These are phyloP conservation scores for Callopanchax toddi DNA, from an alignment of 2,113 vertebrate species.

Conservation along the genomic window DNA sequence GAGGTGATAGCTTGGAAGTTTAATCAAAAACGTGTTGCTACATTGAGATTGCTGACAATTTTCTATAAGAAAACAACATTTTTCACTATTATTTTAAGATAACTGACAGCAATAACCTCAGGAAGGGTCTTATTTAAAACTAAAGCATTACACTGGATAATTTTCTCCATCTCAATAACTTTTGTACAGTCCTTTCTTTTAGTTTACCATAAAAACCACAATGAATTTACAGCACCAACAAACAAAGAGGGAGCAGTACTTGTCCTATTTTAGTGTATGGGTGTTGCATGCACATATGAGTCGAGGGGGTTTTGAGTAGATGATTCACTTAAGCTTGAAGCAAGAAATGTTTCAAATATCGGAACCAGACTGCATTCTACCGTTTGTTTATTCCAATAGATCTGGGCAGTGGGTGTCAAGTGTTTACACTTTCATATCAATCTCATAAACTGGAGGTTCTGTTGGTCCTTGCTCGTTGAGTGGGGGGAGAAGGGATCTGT, in stretches of 20 bases:
- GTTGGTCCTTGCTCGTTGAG: slow-evolving; percentile 68
- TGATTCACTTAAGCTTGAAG: slow-evolving; percentile 42
- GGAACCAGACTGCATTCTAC: slow-evolving; percentile 38
- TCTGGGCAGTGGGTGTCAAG: slow-evolving; percentile 67
- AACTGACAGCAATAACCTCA: not conserved
- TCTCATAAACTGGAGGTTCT: slow-evolving; percentile 44
- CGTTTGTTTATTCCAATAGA: slow-evolving; percentile 39
- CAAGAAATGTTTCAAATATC: slow-evolving; percentile 70
- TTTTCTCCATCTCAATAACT: slow-evolving; percentile 6
- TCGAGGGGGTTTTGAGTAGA: slow-evolving; percentile 18
- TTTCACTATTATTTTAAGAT: slow-evolving; percentile 5
- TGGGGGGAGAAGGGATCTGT: slow-evolving; percentile 30
- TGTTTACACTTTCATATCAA: slow-evolving; percentile 49
- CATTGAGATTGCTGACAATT: not conserved
- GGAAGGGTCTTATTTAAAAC: not conserved
- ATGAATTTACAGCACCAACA: slow-evolving; percentile 55
- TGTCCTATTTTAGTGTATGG: slow-evolving; percentile 18
- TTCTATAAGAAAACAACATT: slow-evolving; percentile 5
- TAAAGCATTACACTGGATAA: slow-evolving; percentile 2
- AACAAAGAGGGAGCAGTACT: slow-evolving; percentile 44
- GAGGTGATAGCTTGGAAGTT: not conserved
- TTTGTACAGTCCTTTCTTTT: slow-evolving; percentile 40
- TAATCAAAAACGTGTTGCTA: not conserved
- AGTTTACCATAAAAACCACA: slow-evolving; percentile 50
- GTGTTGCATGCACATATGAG: slow-evolving; percentile 55